Percentiles rank a stretch among this genome's conserved stretches.
Conservation (phyloP, 1,140 invertebrate genomes). For the Diuraphis noxia region DNA sequence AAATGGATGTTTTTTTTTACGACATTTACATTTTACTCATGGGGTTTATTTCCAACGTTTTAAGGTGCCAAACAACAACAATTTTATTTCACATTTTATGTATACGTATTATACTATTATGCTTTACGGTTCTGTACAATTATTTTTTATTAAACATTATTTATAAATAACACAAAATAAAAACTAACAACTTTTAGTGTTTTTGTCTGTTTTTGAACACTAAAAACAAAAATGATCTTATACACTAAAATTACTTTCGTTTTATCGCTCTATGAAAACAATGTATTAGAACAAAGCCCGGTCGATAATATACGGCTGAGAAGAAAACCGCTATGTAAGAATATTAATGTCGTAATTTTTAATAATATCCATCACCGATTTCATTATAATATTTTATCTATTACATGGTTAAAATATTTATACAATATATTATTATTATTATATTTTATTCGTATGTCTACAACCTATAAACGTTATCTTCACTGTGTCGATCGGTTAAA, state of each 20-base stretch:
- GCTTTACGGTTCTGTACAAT: neutral
- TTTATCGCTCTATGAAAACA: neutral
- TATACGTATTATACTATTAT: too few species aligned
- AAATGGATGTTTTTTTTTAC: neutral
- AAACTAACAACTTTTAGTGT: neutral
- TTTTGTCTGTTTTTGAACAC: neutral
- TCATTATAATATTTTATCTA: neutral
- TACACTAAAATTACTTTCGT: neutral
- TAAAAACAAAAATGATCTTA: neutral
- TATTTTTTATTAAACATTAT: constrained; percentile 14
- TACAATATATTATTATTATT: neutral
- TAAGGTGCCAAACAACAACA: neutral
- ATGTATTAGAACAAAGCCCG: neutral
- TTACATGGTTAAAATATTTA: neutral
- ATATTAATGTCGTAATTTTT: neutral
- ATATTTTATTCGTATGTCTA: neutral
- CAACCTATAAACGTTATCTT: neutral
- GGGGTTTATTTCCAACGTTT: neutral
- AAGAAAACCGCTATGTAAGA: neutral
- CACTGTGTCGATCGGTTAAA: neutral
- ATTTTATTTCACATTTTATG: too few species aligned
- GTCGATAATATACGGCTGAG: neutral
- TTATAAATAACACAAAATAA: neutral
- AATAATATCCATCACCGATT: neutral
- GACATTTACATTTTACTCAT: neutral